phyloP scores from a whole-genome alignment of 2,113 vertebrate genomes.

The Halcyon malimbica region DNA sequence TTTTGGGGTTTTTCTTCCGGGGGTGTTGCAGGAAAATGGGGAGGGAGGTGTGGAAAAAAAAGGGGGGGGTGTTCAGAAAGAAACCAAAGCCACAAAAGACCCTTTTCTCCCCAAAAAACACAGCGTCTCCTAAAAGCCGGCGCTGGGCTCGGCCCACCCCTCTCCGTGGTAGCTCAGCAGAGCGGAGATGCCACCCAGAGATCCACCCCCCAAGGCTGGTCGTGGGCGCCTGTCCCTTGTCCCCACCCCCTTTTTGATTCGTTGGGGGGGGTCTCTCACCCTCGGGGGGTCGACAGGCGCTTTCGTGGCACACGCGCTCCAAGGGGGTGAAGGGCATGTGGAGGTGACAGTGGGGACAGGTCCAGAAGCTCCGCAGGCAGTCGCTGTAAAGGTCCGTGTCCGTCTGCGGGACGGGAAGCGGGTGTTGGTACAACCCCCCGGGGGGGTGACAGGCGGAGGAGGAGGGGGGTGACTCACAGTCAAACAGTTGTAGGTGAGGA shows the following conservation, averaged over 20 bases:
- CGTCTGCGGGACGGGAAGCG: slow-evolving; percentile 48
- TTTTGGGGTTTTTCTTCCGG: not conserved
- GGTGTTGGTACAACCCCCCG: not conserved
- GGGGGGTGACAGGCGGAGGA: rapidly evolving
- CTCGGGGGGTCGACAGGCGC: slow-evolving; percentile 65
- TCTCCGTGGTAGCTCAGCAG: no score
- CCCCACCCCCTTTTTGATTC: no score
- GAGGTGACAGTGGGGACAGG: slow-evolving; percentile 85
- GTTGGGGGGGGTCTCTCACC: not conserved
- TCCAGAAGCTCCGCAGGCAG: slow-evolving; percentile 92
- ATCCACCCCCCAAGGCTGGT: no score
- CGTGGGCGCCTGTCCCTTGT: no score
- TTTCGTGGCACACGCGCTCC: slow-evolving; percentile 87
- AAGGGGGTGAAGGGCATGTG: slow-evolving; percentile 89
- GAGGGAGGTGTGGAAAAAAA: no score
- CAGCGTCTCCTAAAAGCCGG: no score
- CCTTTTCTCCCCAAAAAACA: not conserved
- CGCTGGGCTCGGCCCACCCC: no score
- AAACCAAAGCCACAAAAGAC: not conserved
- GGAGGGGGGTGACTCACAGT: slow-evolving; percentile 69
- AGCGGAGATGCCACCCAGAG: no score
- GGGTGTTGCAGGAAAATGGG: not conserved
- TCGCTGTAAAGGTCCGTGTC: slow-evolving; percentile 87
- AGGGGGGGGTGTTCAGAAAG: not conserved
- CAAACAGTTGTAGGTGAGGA: slow-evolving; percentile 93